Evolutionary conservation across 1,140 invertebrate genomes (phyloP).

Genomic region (Pissodes strobi): DNA sequence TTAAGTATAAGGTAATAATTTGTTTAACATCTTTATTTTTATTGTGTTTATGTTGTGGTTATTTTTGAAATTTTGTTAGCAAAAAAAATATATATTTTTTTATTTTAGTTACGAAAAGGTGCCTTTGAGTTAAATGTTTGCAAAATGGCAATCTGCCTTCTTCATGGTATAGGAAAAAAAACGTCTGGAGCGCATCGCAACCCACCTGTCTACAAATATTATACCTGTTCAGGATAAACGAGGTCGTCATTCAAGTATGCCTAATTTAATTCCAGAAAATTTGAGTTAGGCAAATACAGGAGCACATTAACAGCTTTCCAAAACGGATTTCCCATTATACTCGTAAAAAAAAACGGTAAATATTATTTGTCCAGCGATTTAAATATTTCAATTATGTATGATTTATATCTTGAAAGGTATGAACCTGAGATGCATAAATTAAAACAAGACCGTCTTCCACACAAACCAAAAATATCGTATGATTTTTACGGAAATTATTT

Average conservation of each 20-base stretch:
- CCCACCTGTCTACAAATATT: neutral
- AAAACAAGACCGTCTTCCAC: conserved; percentile 18
- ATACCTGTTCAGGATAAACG: conserved; percentile 14
- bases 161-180: too few species aligned
- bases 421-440: too few species aligned
- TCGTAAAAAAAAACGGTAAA: conserved; percentile 13
- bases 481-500: conserved; percentile 33
- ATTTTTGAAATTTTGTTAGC: too few species aligned
- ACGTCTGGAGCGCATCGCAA: conserved; percentile 18
- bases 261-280: conserved; percentile 11
- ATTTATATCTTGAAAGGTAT: conserved; percentile 25
- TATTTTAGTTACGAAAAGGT: too few species aligned
- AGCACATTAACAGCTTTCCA: conserved; percentile 30
- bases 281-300: conserved; percentile 14
- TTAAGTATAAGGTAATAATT: too few species aligned
- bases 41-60: too few species aligned
- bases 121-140: too few species aligned
- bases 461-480: too few species aligned
- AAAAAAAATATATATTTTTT: too few species aligned
- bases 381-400: conserved; percentile 34
- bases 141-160: too few species aligned
- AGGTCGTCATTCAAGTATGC: conserved; percentile 17
- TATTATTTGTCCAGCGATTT: conserved; percentile 27
- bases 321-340: conserved; percentile 28
- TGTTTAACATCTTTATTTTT: too few species aligned